Conservation (phyloP, 2,113 vertebrate species). For the Strix uralensis region DNA sequence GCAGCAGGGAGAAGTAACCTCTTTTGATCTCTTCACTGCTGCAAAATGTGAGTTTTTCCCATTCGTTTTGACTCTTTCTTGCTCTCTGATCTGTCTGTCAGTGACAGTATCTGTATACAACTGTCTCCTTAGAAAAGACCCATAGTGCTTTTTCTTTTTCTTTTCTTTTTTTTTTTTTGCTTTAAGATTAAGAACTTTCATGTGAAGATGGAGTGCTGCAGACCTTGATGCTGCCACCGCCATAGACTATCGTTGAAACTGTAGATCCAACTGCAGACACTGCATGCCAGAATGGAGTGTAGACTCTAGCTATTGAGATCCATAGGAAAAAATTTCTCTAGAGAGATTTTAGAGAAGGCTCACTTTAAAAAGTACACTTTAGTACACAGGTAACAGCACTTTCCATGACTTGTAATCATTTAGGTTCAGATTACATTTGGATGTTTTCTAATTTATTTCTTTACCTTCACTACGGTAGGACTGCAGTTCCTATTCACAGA, state of each 20-base stretch:
- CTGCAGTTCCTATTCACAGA: neutral
- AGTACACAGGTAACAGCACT: neutral
- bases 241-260: neutral
- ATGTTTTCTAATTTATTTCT: neutral
- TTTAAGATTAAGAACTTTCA: neutral
- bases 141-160: neutral
- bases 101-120: neutral
- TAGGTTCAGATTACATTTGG: neutral
- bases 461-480: neutral
- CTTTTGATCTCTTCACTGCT: constrained; percentile 36
- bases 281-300: neutral
- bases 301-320: neutral
- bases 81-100: constrained; percentile 26
- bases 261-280: neutral
- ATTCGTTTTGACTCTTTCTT: neutral
- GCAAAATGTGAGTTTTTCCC: neutral
- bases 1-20: constrained; percentile 30
- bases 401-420: neutral
- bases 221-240: neutral
- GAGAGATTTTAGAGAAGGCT: neutral
- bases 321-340: neutral
- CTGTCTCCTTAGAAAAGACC: neutral
- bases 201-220: neutral
- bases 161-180: too few species aligned
- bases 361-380: neutral